A percentile compares a stretch with the other conserved stretches of the same genome.
Evolutionary conservation across 2,797 vertebrate species (phyloP).

Genomic region (Austrolebias charrua): DNA sequence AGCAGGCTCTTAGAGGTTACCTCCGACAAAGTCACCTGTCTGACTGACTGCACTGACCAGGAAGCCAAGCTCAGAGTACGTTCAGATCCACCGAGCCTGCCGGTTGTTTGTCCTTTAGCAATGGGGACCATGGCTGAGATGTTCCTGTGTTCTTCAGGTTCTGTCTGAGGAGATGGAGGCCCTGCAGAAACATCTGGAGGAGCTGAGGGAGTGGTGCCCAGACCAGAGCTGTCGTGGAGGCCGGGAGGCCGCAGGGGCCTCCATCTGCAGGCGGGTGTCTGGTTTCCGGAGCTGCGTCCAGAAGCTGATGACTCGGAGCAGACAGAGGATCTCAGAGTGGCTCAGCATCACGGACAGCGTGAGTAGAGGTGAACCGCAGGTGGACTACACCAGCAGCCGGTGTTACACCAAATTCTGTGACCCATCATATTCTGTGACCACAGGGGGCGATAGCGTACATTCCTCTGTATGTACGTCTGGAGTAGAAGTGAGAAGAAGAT

Average conservation of each 20-base stretch:
- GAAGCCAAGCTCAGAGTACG: conserved; percentile 81
- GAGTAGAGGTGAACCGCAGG: conserved; percentile 41
- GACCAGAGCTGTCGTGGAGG: conserved; percentile 67
- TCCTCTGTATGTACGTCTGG: too few species aligned
- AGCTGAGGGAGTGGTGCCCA: conserved; percentile 73
- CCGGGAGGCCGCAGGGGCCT: conserved; percentile 49
- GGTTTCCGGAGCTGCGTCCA: conserved; percentile 66
- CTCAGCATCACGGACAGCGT: conserved; percentile 83
- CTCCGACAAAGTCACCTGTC: conserved; percentile 75
- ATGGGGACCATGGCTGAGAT: neutral
- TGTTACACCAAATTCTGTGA: too few species aligned
- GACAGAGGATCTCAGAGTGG: conserved; percentile 83
- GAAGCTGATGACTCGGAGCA: conserved; percentile 75
- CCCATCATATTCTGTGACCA: too few species aligned
- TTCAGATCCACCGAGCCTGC: neutral
- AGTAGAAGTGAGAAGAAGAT: too few species aligned
- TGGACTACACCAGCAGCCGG: neutral
- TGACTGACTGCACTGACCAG: conserved; percentile 80
- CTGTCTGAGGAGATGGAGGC: conserved; percentile 61
- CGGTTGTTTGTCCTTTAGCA: too few species aligned
- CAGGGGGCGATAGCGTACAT: too few species aligned
- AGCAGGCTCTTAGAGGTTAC: conserved; percentile 68
- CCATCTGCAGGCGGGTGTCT: conserved; percentile 79
- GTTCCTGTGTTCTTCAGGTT: conserved; percentile 43
- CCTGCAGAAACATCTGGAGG: conserved; percentile 47